Percentiles rank a stretch among this genome's conserved stretches.
Conservation (phyloP, 2,888 invertebrate species). For the Athrips mouffetella region DNA sequence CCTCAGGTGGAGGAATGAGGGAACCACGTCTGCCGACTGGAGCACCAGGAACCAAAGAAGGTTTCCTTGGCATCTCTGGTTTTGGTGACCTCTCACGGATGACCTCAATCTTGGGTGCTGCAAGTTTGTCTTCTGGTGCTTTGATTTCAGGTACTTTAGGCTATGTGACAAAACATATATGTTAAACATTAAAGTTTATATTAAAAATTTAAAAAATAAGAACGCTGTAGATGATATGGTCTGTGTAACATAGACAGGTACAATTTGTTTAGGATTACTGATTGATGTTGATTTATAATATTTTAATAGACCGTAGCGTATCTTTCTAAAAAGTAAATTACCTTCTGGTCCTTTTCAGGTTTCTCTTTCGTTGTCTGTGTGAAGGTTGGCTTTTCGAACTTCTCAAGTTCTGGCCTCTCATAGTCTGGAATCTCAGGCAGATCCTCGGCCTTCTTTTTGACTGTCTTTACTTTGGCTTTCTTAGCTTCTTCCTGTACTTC, state of each 20-base stretch:
- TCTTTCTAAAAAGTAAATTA: not conserved
- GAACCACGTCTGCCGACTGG: slow-evolving; percentile 83
- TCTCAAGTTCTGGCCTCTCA: slow-evolving; percentile 85
- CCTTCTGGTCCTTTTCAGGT: slow-evolving; percentile 56
- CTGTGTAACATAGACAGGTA: too few species aligned
- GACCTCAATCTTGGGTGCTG: slow-evolving; percentile 92
- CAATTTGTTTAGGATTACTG: too few species aligned
- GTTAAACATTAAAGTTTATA: too few species aligned
- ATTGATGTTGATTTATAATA: too few species aligned
- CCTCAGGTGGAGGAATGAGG: slow-evolving; percentile 92
- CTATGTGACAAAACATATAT: slow-evolving; percentile 34
- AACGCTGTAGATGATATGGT: too few species aligned
- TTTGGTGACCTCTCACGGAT: slow-evolving; percentile 87
- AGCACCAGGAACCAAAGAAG: slow-evolving; percentile 83
- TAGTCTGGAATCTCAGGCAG: slow-evolving; percentile 84
- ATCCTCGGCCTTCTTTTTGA: slow-evolving; percentile 77
- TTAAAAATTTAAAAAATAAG: too few species aligned
- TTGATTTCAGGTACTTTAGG: slow-evolving; percentile 84
- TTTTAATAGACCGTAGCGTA: too few species aligned
- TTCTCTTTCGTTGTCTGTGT: slow-evolving; percentile 71
- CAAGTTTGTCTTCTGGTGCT: slow-evolving; percentile 76
- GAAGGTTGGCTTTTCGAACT: slow-evolving; percentile 79
- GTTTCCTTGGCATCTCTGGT: slow-evolving; percentile 81
- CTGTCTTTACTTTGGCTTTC: slow-evolving; percentile 66
- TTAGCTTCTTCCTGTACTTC: slow-evolving; percentile 67